Evolutionary conservation across 2,797 vertebrate genomes (phyloP).

Genomic region (Coranthus polyacanthus): DNA sequence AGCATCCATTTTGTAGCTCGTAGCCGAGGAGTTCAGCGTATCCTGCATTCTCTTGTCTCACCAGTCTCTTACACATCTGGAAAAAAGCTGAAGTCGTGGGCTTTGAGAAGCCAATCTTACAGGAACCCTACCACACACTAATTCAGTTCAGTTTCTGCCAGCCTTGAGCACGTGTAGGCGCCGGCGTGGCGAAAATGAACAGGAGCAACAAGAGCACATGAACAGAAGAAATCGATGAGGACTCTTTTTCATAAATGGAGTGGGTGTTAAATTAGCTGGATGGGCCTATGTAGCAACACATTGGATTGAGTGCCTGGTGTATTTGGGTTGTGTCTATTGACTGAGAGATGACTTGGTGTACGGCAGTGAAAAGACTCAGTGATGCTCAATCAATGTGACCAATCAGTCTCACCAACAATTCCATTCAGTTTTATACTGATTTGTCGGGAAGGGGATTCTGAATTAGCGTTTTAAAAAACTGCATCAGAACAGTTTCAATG

Average conservation of each 20-base stretch:
- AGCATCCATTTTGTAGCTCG: slow-evolving; percentile 62
- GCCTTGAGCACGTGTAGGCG: slow-evolving; percentile 72
- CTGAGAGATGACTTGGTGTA: slow-evolving; percentile 78
- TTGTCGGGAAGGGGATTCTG: slow-evolving; percentile 31
- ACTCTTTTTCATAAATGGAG: slow-evolving; percentile 87
- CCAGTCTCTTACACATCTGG: slow-evolving; percentile 60
- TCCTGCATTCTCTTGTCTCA: slow-evolving; percentile 47
- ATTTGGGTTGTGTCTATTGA: slow-evolving; percentile 85
- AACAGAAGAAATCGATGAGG: slow-evolving; percentile 83
- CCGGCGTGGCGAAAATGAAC: slow-evolving; percentile 76
- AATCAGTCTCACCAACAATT: slow-evolving; percentile 77
- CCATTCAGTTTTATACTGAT: slow-evolving; percentile 69
- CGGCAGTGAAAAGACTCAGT: slow-evolving; percentile 80
- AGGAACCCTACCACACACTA: slow-evolving; percentile 69
- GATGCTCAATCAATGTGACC: slow-evolving; percentile 83
- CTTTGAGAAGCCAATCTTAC: slow-evolving; percentile 65
- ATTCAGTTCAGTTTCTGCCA: slow-evolving; percentile 72
- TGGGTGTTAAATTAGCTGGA: slow-evolving; percentile 86
- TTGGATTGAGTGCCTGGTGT: slow-evolving; percentile 83
- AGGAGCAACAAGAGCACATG: slow-evolving; percentile 79
- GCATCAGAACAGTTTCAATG: slow-evolving; percentile 38
- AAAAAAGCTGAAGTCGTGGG: slow-evolving; percentile 64
- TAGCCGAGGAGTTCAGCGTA: slow-evolving; percentile 54
- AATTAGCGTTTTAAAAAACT: slow-evolving; percentile 50
- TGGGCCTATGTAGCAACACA: slow-evolving; percentile 83